Evolutionary conservation across 2,888 invertebrate genomes (phyloP), one percentile per base, ranked within the genome.

Genomic region (Heliconius ethilla): DNA sequence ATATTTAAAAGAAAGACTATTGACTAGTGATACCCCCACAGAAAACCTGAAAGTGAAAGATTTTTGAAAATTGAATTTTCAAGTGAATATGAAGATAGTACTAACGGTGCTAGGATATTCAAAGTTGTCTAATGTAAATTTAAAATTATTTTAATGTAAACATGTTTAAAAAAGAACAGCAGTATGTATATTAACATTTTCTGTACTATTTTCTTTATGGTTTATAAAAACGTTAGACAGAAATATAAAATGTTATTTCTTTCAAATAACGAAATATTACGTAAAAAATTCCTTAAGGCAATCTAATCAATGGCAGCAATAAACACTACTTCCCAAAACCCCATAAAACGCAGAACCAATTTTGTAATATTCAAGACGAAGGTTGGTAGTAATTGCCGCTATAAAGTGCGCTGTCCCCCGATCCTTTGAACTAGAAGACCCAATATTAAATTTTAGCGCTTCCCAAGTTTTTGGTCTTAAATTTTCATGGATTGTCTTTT

Each of bases 391-490:
- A 92, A 94, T 93, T 91, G 93, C 88, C 80, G 84, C 88, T 85
- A 90, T 94, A 92, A 94, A 93, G 83, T 90, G 91, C 88, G 91
- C 90, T 92, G 90, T 90, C 90, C 88, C 88, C 87, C 85, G 86
- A 90, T 89, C 87, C 78, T 87, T 87, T 85, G 86, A 81, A 80
- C 79, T 80, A 78, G 78, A 86, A 87, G 82, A 86, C 83, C 81
- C 87, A 88, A 87, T 92, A 91, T 93, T 90, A 93, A 91, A 92
- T 91, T 93, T 93, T 91, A 93, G 88, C 90, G 87, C 88, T 86
- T 83, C 83, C 87, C 84, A 89, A 92, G 88, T 90, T 92, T 91
- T 88, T 85, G 87, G 87, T 84, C 86, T 87, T 87, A 89, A 89
- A 89, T 88, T 87, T 85, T 87, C 87, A 90, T 91, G 70, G 80